phyloP scores from a whole-genome alignment of 2,113 vertebrate species.

The Lucifuga dentata region DNA sequence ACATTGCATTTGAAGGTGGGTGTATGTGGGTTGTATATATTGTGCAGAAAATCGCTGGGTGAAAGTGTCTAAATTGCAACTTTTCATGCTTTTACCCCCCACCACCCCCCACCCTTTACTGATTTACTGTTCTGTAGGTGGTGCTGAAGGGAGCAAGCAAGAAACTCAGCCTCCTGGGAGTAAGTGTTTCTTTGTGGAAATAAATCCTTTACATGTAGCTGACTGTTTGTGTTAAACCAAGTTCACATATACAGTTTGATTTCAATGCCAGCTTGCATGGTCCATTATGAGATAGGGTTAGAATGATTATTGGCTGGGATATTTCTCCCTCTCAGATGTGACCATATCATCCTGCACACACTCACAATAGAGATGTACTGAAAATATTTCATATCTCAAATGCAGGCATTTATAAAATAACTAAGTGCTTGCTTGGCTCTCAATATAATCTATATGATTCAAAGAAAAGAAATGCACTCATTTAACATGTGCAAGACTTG shows the following conservation, averaged over 20 bases:
- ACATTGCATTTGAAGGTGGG: too few relatives aligned
- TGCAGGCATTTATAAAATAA: constrained; percentile 26
- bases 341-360: constrained; percentile 37
- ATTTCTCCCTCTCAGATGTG: constrained; percentile 24
- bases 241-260: not conserved
- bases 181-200: constrained; percentile 68
- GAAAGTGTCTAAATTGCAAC: too few relatives aligned
- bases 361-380: constrained; percentile 34
- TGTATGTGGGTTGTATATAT: too few relatives aligned
- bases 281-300: constrained; percentile 5
- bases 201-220: not conserved
- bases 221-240: not conserved
- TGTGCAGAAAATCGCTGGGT: too few relatives aligned
- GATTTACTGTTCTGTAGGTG: constrained; percentile 69
- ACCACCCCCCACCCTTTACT: not conserved
- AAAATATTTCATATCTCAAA: constrained; percentile 37
- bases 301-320: constrained; percentile 16
- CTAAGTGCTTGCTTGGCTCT: constrained; percentile 21
- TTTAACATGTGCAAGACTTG: constrained; percentile 56
- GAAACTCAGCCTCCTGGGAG: constrained; percentile 86
- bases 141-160: constrained; percentile 86
- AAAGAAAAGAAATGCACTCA: constrained; percentile 42
- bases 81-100: not conserved
- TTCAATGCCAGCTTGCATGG: constrained; percentile 12
- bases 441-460: too few relatives aligned